phyloP scores from a whole-genome alignment of 1,140 invertebrate species.

The Gryon sp. region DNA sequence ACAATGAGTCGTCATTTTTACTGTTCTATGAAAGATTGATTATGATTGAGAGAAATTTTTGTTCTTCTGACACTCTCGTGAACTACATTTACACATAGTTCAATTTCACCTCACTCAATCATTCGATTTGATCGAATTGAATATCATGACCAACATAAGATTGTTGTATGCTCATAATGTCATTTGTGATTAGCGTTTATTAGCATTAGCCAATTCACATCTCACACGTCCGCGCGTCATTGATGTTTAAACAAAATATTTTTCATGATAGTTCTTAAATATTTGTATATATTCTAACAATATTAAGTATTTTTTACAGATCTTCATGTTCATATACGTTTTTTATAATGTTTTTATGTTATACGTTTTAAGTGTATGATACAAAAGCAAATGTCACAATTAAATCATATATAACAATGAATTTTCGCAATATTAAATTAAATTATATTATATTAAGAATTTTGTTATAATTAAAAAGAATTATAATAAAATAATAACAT shows the following conservation, averaged over 20 bases:
- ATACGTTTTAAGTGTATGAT: too few relatives aligned
- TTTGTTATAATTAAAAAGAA: neutral
- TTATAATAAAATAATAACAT: neutral
- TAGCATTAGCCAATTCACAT: constrained; percentile 37
- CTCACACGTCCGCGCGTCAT: constrained; percentile 16
- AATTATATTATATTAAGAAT: too few relatives aligned
- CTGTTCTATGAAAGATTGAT: constrained; percentile 50
- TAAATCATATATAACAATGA: neutral
- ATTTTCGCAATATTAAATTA: neutral
- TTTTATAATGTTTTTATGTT: too few relatives aligned
- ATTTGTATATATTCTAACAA: too few relatives aligned
- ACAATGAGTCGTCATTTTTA: constrained; percentile 55
- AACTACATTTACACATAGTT: constrained; percentile 38
- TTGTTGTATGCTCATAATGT: constrained; percentile 44
- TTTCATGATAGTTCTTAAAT: too few relatives aligned
- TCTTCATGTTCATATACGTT: too few relatives aligned
- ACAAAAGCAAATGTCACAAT: too few relatives aligned
- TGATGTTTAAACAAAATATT: neutral
- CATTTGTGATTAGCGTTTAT: constrained; percentile 29
- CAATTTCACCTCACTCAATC: constrained; percentile 39
- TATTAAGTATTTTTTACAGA: too few relatives aligned
- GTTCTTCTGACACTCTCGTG: constrained; percentile 36
- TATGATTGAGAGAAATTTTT: constrained; percentile 59
- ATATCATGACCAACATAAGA: constrained; percentile 32
- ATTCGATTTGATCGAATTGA: constrained; percentile 45